Conservation (phyloP, 1,140 invertebrate genomes). For the Papilio aristodemus region DNA sequence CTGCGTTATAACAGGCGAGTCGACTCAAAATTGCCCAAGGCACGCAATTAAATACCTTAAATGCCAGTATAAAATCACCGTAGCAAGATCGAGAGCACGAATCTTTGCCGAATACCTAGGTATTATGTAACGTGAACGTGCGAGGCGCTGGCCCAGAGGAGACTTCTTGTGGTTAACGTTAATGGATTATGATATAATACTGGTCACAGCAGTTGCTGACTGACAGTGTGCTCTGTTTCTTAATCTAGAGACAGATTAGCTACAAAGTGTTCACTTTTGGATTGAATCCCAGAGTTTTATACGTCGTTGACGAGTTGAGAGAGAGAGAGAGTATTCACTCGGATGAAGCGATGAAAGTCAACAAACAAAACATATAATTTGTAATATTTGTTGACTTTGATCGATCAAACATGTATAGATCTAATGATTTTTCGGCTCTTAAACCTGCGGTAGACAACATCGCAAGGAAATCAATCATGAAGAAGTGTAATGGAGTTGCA, state of each 20-base stretch:
- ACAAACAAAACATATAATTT: no score
- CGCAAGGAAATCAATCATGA: no score
- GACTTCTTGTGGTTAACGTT: not conserved
- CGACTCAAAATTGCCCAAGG: constrained; percentile 31
- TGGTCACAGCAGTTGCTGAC: not conserved
- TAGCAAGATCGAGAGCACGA: constrained; percentile 27
- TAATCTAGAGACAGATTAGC: not conserved
- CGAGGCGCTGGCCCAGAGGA: not conserved
- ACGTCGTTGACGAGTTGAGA: no score
- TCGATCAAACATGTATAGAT: no score
- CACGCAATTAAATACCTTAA: constrained; percentile 33
- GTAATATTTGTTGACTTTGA: no score
- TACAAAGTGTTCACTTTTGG: not conserved
- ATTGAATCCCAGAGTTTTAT: not conserved
- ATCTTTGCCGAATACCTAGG: constrained; percentile 22
- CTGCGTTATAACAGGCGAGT: constrained; percentile 27
- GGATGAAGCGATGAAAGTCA: no score
- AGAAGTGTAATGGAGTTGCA: no score
- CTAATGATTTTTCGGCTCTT: no score
- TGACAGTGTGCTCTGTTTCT: not conserved
- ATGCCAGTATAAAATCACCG: constrained; percentile 30
- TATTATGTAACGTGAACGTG: constrained; percentile 20
- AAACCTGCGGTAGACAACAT: no score
- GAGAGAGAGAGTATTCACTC: no score
- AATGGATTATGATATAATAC: not conserved